These are phyloP conservation scores for Mormyrus lacerda DNA, from an alignment of 2,113 vertebrate species.

Conservation along the genomic window DNA sequence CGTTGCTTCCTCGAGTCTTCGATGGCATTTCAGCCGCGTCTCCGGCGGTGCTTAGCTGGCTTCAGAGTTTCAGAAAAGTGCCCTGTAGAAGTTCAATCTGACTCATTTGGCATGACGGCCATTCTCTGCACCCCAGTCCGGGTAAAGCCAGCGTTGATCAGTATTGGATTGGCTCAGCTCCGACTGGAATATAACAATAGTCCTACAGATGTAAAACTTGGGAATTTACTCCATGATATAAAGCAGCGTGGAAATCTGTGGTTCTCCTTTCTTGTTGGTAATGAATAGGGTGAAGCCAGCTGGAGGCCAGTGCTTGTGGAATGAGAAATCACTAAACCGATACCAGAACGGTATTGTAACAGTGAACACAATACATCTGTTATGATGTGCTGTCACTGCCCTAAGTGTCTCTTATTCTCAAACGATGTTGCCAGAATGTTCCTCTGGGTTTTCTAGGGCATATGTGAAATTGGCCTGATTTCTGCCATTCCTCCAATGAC, in stretches of 20 bases:
- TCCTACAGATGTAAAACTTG: background rate
- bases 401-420: background rate
- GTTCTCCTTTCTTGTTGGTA: background rate
- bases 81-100: background rate
- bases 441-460: background rate
- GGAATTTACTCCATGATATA: background rate
- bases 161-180: background rate
- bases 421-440: background rate
- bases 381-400: background rate
- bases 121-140: background rate
- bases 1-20: background rate
- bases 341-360: background rate
- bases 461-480: conserved; percentile 1
- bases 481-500: background rate
- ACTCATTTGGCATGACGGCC: background rate
- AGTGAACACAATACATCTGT: background rate
- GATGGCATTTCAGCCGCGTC: background rate
- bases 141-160: background rate
- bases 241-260: background rate
- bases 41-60: too few species aligned
- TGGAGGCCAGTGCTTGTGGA: background rate
- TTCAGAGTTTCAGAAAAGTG: background rate
- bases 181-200: background rate
- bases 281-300: background rate
- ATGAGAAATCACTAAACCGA: background rate